These are phyloP conservation scores for Rhyacophila brunnea DNA, from an alignment of 1,140 invertebrate genomes.

Conservation along the genomic window DNA sequence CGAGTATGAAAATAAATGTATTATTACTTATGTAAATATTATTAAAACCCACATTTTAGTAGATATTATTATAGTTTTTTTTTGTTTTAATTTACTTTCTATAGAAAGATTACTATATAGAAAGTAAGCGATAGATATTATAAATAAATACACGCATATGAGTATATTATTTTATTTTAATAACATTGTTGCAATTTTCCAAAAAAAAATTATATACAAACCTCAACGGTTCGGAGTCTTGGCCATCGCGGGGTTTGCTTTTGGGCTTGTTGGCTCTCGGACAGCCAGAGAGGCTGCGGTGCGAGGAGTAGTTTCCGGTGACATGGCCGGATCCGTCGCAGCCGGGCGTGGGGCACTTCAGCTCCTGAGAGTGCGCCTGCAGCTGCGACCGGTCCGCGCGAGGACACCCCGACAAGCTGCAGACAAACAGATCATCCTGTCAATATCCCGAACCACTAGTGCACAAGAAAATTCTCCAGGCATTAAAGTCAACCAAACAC, in stretches of 20 bases:
- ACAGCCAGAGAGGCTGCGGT: slow-evolving; percentile 81
- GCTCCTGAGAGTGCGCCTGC: slow-evolving; percentile 54
- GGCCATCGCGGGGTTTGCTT: slow-evolving; percentile 86
- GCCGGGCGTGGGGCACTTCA: slow-evolving; percentile 89
- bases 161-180: too few species aligned
- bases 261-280: slow-evolving; percentile 88
- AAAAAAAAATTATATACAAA: too few species aligned
- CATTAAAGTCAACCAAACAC: too few species aligned
- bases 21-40: too few species aligned
- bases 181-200: too few species aligned
- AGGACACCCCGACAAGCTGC: slow-evolving; percentile 32
- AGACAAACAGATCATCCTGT: background rate
- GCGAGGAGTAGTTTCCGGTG: slow-evolving; percentile 85
- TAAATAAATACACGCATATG: too few species aligned
- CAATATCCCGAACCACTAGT: background rate
- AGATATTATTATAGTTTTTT: background rate
- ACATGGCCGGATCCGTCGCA: slow-evolving; percentile 85
- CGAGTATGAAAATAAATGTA: too few species aligned
- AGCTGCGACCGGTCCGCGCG: slow-evolving; percentile 73
- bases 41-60: too few species aligned
- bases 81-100: too few species aligned
- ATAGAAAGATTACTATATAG: too few species aligned
- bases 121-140: too few species aligned
- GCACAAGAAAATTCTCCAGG: too few species aligned
- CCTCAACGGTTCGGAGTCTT: slow-evolving; percentile 87